A percentile compares a stretch with the other conserved stretches of the same genome.
Conservation (phyloP, 2,113 vertebrate genomes). For the Trochalopteron elliotii region DNA sequence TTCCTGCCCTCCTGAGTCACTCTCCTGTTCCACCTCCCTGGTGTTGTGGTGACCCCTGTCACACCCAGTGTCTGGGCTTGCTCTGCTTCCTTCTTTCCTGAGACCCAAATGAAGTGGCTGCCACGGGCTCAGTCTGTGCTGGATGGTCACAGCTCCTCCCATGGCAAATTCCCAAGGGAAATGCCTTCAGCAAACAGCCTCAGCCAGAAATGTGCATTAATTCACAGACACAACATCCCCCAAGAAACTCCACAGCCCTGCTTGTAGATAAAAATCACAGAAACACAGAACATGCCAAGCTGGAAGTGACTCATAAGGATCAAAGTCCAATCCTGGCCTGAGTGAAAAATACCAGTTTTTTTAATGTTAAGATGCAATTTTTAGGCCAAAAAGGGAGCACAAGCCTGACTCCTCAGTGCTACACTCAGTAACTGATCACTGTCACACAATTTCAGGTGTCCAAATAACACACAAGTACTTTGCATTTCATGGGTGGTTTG, state of each 20-base stretch:
- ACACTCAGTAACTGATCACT: background rate
- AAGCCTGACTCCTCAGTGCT: background rate
- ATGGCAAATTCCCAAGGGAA: background rate
- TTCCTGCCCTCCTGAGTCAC: background rate
- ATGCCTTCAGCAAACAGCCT: background rate
- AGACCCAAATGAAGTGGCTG: background rate
- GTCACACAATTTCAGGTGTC: background rate
- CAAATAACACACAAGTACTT: background rate
- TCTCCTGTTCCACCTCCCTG: background rate
- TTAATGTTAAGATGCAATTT: background rate
- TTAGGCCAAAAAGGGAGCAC: background rate
- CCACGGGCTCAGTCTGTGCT: background rate
- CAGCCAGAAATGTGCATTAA: background rate
- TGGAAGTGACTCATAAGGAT: background rate
- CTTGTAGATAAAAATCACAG: background rate
- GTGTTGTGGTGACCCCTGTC: background rate
- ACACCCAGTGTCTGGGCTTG: background rate
- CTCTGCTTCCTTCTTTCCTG: background rate
- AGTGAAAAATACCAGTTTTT: background rate
- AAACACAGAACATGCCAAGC: accelerated
- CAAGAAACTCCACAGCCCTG: background rate
- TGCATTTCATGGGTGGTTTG: slow-evolving; percentile 40
- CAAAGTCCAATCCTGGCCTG: background rate
- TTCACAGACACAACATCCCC: background rate
- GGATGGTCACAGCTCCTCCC: background rate